Base-by-base conservation (phyloP, 1,140 invertebrate genomes). In the Atta cephalotes region DNA sequence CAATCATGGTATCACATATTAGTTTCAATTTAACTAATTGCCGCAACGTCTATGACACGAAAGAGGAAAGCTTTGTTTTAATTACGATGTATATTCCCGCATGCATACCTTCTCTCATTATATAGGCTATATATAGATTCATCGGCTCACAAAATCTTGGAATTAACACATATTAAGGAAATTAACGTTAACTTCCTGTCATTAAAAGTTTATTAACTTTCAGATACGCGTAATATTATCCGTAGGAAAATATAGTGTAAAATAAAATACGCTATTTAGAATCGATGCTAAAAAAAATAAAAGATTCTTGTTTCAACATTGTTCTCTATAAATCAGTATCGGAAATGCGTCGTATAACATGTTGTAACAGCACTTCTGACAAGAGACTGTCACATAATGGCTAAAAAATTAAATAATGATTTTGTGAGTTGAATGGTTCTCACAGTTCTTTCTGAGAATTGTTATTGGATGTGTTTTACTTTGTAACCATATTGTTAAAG, bases 61-160 rank as follows among this genome's bases (percentile, higher is more conserved):
- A 45, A 4, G 1, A 28, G n/a, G 14, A 71, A 58, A 10, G 14
- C 21, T 81, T 28, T 58, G 12, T 71, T 21, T 71, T 10, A 81
- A 81, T 81, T 81, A 81, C 45, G 21, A 58, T 60, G 7, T 45
- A n/a, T 3, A 80, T 39, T 9, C n/a, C 16, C n/a, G 9, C 5
- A 80, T 10, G 28, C n/a, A 1, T 21, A 68, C n/a, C 7, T 70
- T 28, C 0, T 21, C 7, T 45, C 12, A 62, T 51, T 51, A 51
- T 80, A n/a, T 3, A 5, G 6, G 3, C 4, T 56, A n/a, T 9
- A 12, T 56, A n/a, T 9, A 12, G 2, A 71, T 81, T 4, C 9
- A 3, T 31, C 3, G 14, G 9, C 0, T 45, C 9, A 1, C 28
- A 25, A 81, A 58, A 70, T 70, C 21, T n/a, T 18, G 31, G 9